Conservation (phyloP, 2,797 vertebrate species). For the Vultur gryphus region DNA sequence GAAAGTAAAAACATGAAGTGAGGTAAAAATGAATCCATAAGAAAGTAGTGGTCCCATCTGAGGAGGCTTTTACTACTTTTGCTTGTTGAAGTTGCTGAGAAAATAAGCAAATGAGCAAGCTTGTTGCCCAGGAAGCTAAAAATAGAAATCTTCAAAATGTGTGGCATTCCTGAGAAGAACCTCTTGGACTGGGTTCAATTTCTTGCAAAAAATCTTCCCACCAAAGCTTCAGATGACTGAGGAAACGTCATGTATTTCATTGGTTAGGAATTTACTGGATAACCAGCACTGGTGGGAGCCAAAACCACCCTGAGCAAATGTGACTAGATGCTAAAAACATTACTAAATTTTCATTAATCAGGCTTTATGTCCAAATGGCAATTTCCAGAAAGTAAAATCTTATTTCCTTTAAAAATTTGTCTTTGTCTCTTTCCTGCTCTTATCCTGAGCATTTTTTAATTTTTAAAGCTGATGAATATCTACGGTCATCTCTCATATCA, state of each 20-base stretch:
- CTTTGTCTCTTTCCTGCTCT: slow-evolving; percentile 15
- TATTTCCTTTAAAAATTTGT: slow-evolving; percentile 29
- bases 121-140: background rate
- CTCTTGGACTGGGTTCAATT: background rate
- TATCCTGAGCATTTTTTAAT: background rate
- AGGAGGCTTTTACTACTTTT: background rate
- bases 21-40: background rate
- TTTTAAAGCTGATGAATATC: slow-evolving; percentile 24
- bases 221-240: background rate
- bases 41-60: background rate
- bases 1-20: background rate
- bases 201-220: background rate
- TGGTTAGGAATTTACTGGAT: background rate
- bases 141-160: background rate
- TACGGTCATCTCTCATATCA: background rate
- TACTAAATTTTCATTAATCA: background rate
- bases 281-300: background rate
- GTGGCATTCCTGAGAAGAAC: background rate
- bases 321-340: slow-evolving; percentile 7
- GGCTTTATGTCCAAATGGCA: background rate
- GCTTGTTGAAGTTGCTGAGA: background rate
- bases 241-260: background rate
- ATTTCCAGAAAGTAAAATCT: slow-evolving; percentile 41
- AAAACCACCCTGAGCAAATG: background rate
- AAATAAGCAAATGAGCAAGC: background rate